Evolutionary conservation across 2,888 invertebrate species (phyloP), one percentile per base, ranked within the genome.

Genomic region (Eugnorisma glareosa): DNA sequence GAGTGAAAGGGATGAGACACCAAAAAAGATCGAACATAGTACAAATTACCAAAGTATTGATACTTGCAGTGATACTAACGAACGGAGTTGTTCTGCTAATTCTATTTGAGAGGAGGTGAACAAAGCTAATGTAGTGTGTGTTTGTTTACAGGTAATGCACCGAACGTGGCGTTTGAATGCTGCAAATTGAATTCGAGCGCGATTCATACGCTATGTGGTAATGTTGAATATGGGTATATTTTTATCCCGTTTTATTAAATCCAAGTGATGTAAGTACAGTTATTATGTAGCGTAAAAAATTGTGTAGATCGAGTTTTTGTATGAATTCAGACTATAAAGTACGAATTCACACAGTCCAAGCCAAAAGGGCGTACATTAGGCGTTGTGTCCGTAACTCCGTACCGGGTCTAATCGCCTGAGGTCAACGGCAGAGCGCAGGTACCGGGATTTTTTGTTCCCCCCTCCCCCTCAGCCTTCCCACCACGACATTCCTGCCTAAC

Each of bases 341-440:
- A 51, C 45, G 11, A 64, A 73, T 70, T 83, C 67, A 76, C 57
- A 48, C 61, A 76, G 45, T 48, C 54, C 18, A 63, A 72, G 51
- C 73, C 61, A 70, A 79, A 77, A 76, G 79, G 79, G 40, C 85
- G 71, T 77, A 69, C 66, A 77, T 91, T 93, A 92, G 86, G 92
- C 92, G 76, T 93, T 92, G 87, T 91, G 90, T 90, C n/a, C n/a
- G n/a, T n/a, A n/a, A n/a, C n/a, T 89, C 88, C 85, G 90, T 90
- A 91, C 92, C 93, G 92, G 90, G 90, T 91, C 94, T 94, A 94
- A 95, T 95, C 94, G 93, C 87, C 87, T 88, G 91, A 93, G 93
- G 95, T 96, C 96, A 96, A 95, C 94, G 96, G 93, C 96, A 93
- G 94, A 93, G 94, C 84, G 91, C 96, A 96, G 96, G 96, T 96